phyloP scores from a whole-genome alignment of 2,888 invertebrate species.

The Camptogramma bilineatum region DNA sequence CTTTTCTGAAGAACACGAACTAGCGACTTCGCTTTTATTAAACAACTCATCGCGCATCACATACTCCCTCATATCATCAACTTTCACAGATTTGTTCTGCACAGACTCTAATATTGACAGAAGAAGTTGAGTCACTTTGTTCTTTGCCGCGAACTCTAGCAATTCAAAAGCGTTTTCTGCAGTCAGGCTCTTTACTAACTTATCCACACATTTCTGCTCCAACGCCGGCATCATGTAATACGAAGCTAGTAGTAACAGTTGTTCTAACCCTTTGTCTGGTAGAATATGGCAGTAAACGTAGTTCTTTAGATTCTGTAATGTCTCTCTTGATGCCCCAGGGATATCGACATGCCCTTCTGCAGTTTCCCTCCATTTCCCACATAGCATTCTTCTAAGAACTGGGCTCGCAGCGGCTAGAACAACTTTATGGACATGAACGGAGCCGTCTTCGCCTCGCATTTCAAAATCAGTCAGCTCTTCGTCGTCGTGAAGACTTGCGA shows the following conservation, averaged over 20 bases:
- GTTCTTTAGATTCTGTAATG: slow-evolving; percentile 58
- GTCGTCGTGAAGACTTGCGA: slow-evolving; percentile 55
- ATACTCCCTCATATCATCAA: slow-evolving; percentile 53
- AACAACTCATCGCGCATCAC: slow-evolving; percentile 36
- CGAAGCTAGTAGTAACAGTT: slow-evolving; percentile 57
- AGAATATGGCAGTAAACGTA: slow-evolving; percentile 59
- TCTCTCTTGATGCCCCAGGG: slow-evolving; percentile 52
- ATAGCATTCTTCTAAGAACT: slow-evolving; percentile 59
- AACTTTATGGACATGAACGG: slow-evolving; percentile 58
- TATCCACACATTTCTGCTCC: slow-evolving; percentile 59
- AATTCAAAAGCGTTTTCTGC: slow-evolving; percentile 47
- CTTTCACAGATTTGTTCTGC: slow-evolving; percentile 44
- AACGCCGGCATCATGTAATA: slow-evolving; percentile 65
- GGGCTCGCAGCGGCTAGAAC: slow-evolving; percentile 62
- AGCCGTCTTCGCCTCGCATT: slow-evolving; percentile 59
- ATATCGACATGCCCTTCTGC: slow-evolving; percentile 56
- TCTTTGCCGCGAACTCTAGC: slow-evolving; percentile 59
- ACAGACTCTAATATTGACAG: slow-evolving; percentile 57
- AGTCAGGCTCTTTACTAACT: slow-evolving; percentile 45
- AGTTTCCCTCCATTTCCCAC: slow-evolving; percentile 60
- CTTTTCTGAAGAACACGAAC: slow-evolving; percentile 22
- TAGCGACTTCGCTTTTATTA: slow-evolving; percentile 24
- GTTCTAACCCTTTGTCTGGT: slow-evolving; percentile 55
- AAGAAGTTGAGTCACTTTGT: slow-evolving; percentile 54
- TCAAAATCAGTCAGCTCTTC: slow-evolving; percentile 63